Percentiles rank a stretch among this genome's conserved stretches.
Evolutionary conservation across 2,797 vertebrate genomes (phyloP).

Genomic region (Percopsis omiscomaycus): DNA sequence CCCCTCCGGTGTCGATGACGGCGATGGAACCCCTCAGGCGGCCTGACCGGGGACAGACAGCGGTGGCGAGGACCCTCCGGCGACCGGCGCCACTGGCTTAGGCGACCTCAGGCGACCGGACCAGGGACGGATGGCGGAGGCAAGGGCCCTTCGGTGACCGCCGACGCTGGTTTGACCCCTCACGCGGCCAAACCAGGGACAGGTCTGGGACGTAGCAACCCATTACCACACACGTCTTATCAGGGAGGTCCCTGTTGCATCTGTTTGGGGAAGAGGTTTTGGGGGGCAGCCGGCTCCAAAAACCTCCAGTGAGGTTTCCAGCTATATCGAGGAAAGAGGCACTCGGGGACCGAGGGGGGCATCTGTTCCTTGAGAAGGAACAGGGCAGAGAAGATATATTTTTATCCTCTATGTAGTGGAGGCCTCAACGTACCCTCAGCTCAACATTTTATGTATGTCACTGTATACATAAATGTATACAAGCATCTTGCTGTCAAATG

Average conservation of each 20-base stretch:
- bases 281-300: not conserved
- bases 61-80: no score
- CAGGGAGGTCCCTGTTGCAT: slow-evolving; percentile 21
- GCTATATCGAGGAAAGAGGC: slow-evolving; percentile 17
- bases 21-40: no score
- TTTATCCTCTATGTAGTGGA: no score
- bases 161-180: no score
- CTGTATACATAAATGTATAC: not conserved
- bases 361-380: not conserved
- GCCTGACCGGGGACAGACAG: no score
- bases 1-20: no score
- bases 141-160: no score
- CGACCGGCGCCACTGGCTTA: no score
- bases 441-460: not conserved
- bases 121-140: no score
- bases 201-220: slow-evolving; percentile 49
- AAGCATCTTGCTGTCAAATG: not conserved
- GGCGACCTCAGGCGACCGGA: no score
- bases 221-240: slow-evolving; percentile 50
- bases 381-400: no score
- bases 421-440: not conserved
- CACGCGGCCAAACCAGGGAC: not conserved
- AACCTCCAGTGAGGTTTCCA: not conserved
- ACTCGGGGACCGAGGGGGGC: slow-evolving; percentile 12
- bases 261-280: not conserved